A percentile compares a stretch with the other conserved stretches of the same genome.
Conservation (phyloP, 2,888 invertebrate species). For the Zaprionus obscuricornis region DNA sequence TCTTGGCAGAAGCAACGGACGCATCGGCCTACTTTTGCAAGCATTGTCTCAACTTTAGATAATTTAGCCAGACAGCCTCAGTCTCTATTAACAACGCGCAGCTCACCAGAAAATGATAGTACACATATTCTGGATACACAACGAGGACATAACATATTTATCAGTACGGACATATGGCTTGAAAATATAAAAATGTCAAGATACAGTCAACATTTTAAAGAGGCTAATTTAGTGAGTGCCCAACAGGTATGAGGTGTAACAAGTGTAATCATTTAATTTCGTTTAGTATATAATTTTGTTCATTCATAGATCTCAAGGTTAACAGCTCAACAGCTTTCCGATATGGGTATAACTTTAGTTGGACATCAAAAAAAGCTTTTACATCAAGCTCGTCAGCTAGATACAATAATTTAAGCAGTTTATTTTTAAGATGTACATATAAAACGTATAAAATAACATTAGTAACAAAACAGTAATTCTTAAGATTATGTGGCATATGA, state of each 20-base stretch:
- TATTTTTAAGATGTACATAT: slow-evolving; percentile 59
- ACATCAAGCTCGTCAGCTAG: slow-evolving; percentile 83
- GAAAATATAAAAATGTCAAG: slow-evolving; percentile 98
- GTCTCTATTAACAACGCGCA: slow-evolving; percentile 81
- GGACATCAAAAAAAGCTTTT: slow-evolving; percentile 98
- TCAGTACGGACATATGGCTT: slow-evolving; percentile 92
- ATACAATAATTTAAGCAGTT: slow-evolving; percentile 82
- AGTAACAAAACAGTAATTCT: too few species aligned
- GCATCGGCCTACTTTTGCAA: slow-evolving; percentile 96
- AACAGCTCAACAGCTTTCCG: slow-evolving; percentile 95
- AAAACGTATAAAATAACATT: too few species aligned
- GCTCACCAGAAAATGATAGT: slow-evolving; percentile 82
- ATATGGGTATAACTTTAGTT: slow-evolving; percentile 96
- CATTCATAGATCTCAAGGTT: slow-evolving; percentile 90
- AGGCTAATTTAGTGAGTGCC: slow-evolving; percentile 91
- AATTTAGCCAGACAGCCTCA: slow-evolving; percentile 89
- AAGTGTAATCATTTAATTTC: background rate
- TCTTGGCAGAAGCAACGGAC: slow-evolving; percentile 99
- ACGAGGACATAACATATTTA: slow-evolving; percentile 82
- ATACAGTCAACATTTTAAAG: slow-evolving; percentile 96
- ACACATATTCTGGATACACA: slow-evolving; percentile 82
- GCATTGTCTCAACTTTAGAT: slow-evolving; percentile 97
- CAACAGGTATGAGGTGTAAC: slow-evolving; percentile 80
- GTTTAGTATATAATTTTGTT: background rate
- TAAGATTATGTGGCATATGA: too few species aligned